Base-by-base conservation (phyloP, 2,888 invertebrate genomes). In the Lobophora halterata region DNA sequence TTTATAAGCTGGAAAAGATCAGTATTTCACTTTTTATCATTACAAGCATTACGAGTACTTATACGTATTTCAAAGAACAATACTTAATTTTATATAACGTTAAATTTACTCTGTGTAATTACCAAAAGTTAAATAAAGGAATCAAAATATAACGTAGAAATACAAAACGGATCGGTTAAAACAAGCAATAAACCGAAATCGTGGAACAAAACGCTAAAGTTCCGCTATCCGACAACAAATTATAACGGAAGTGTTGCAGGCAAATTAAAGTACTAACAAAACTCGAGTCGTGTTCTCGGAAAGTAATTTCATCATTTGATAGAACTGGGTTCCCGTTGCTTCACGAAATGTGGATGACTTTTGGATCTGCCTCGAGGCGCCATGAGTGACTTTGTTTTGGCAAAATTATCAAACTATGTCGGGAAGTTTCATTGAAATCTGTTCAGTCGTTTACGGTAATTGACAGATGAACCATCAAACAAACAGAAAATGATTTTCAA, bases 191-290 rank as follows among this genome's bases (percentile, higher is more conserved):
- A 58, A 58, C 49, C 52, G 32, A 58, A 60, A 63, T 58, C 47
- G 42, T 51, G 50, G 41, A 52, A 48, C 49, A 46, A 57, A 55
- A 40, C 43, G 38, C 35, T 32, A 50, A 59, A 61, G 37, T 55
- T 53, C 55, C 44, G 31, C 49, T 58, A 62, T 56, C 46, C 27
- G 36, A 52, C 57, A 61, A 60, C 62, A 65, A 66, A 65, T 70
- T 68, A 64, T 58, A 62, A 58, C 57, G 50, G 56, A 65, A 61
- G 42, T 43, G 45, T 47, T 45, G 48, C 38, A 45, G 30, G 40
- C 47, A 58, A 63, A 64, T 68, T 61, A 61, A 64, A 61, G 53
- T 57, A 60, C 62, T 62, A 59, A 52, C 43, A 44, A 49, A 57
- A 49, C 46, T 46, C 45, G 18, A 37, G 42, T 55, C 45, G 37